Conservation (phyloP, 92 coral and sea anemone species). For the Porites cylindrica region DNA sequence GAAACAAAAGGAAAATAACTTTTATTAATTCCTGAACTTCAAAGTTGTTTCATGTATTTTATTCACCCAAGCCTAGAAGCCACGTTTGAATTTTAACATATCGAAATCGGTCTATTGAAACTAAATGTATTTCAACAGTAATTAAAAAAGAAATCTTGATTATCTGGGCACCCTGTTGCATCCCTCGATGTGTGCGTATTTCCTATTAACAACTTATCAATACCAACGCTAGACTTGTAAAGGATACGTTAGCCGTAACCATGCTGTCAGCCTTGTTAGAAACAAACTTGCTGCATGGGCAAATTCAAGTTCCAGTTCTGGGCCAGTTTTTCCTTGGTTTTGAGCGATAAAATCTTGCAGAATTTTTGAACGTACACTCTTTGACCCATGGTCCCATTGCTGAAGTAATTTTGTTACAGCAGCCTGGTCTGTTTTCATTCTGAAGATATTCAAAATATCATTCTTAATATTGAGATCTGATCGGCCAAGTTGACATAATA, state of each 20-base stretch:
- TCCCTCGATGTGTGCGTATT: no score
- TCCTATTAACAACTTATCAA: neutral
- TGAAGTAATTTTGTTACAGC: constrained; percentile 88
- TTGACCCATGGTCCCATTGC: constrained; percentile 97
- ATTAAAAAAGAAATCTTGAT: no score
- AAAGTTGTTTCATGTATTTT: no score
- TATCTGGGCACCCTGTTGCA: no score
- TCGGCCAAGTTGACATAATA: no score
- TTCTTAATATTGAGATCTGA: no score
- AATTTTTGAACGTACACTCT: constrained; percentile 83
- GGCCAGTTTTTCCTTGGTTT: constrained; percentile 94
- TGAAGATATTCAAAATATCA: neutral
- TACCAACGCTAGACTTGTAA: neutral
- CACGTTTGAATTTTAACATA: no score
- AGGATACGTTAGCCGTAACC: constrained; percentile 98
- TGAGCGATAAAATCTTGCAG: constrained; percentile 86
- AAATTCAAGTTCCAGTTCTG: constrained; percentile 92
- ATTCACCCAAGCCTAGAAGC: no score
- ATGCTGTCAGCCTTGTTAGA: constrained; percentile 94
- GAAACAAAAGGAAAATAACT: no score
- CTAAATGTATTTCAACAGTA: no score
- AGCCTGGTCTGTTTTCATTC: constrained; percentile 89
- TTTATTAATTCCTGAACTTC: no score
- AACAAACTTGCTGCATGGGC: constrained; percentile 99
- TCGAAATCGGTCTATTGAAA: no score